Conservation (phyloP, 2,888 invertebrate species). For the Hydrotaea cyrtoneurina region DNA sequence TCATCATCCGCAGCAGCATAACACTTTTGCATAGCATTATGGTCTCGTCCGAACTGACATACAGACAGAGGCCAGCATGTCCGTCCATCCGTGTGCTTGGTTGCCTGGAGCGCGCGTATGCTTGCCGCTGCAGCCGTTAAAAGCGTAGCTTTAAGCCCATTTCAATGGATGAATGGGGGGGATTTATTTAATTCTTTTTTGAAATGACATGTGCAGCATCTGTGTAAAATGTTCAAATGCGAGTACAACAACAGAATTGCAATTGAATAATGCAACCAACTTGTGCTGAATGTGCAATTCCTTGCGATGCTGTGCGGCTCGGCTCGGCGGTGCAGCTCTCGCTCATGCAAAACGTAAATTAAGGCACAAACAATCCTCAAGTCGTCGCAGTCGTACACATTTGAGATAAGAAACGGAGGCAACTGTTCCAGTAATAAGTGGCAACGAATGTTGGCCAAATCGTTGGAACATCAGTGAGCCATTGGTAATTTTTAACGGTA, state of each 20-base stretch:
- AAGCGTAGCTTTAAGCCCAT: conserved; percentile 37
- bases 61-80: conserved; percentile 8
- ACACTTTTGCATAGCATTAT: conserved; percentile 49
- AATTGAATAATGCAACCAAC: conserved; percentile 52
- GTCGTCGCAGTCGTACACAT: background rate
- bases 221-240: conserved; percentile 57
- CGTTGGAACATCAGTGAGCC: conserved; percentile 15
- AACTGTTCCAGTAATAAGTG: conserved; percentile 8
- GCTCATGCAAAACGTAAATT: conserved; percentile 53
- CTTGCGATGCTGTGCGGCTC: background rate
- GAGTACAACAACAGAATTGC: conserved; percentile 27
- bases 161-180: conserved; percentile 35
- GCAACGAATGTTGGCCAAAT: conserved; percentile 17
- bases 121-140: background rate
- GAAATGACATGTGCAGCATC: conserved; percentile 61
- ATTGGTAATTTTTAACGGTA: conserved; percentile 47
- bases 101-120: background rate
- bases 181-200: conserved; percentile 56
- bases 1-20: background rate
- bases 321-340: background rate
- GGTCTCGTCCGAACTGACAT: conserved; percentile 13
- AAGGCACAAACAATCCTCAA: conserved; percentile 23
- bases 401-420: background rate
- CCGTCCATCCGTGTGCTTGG: conserved; percentile 26
- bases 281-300: conserved; percentile 1